A percentile compares a stretch with the other conserved stretches of the same genome.
phyloP scores from a whole-genome alignment of 1,140 invertebrate species.

The Oppia nitens region DNA sequence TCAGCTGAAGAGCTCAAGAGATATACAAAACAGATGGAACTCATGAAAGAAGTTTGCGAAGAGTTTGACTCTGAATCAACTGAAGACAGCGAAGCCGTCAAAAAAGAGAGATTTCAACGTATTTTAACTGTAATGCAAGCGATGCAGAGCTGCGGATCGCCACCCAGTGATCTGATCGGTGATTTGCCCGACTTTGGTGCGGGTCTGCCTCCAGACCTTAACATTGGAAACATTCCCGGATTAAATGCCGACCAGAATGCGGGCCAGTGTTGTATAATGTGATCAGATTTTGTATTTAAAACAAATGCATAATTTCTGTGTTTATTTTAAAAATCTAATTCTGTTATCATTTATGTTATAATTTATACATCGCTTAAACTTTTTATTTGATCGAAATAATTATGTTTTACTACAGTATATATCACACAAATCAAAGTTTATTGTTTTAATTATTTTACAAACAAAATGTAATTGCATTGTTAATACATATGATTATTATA shows the following conservation, averaged over 20 bases:
- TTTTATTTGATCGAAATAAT: no score
- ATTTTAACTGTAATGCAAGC: slow-evolving; percentile 65
- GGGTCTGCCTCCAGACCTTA: not conserved
- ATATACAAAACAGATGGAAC: slow-evolving; percentile 52
- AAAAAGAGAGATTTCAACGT: slow-evolving; percentile 53
- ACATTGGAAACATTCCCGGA: not conserved
- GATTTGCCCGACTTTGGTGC: not conserved
- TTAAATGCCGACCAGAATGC: not conserved
- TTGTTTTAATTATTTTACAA: no score
- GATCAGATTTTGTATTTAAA: no score
- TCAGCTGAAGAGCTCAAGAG: slow-evolving; percentile 42
- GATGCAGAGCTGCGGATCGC: slow-evolving; percentile 67
- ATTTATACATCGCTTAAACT: no score
- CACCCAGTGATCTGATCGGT: slow-evolving; percentile 33
- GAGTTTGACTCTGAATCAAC: slow-evolving; percentile 57
- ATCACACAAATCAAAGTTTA: no score
- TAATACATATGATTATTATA: no score
- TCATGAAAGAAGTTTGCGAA: slow-evolving; percentile 52
- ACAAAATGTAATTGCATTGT: no score
- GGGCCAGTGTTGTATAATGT: not conserved
- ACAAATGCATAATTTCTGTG: no score
- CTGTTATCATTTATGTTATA: no score
- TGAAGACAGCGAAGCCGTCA: slow-evolving; percentile 47
- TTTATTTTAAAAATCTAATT: no score
- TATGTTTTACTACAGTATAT: no score